Conservation (phyloP, 2,113 vertebrate genomes). For the Gambusia holbrooki region DNA sequence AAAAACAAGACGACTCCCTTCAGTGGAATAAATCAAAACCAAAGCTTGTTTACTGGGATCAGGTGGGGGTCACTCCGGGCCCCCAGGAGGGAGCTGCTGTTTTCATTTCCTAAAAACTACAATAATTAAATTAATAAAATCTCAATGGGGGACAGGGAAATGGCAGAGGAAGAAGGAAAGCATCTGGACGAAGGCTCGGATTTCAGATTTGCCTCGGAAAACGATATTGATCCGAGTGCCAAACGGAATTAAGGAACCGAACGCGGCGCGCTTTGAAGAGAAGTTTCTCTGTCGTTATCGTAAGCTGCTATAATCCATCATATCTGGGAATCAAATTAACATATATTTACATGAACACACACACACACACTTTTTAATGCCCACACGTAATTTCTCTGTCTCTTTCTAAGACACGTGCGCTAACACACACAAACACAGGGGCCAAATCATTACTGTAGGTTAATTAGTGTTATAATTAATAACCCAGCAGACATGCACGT, state of each 20-base stretch:
- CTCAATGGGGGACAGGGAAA: slow-evolving; percentile 24
- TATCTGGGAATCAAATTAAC: slow-evolving; percentile 77
- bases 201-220: slow-evolving; percentile 55
- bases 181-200: slow-evolving; percentile 40
- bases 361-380: slow-evolving; percentile 37
- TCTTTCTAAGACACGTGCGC: slow-evolving; percentile 37
- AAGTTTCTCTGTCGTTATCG: slow-evolving; percentile 74
- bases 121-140: slow-evolving; percentile 27
- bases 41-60: slow-evolving; percentile 3
- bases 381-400: slow-evolving; percentile 43
- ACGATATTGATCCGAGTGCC: slow-evolving; percentile 75
- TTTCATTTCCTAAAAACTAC: slow-evolving; percentile 38
- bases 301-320: slow-evolving; percentile 75
- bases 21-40: slow-evolving; percentile 40
- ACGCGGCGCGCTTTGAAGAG: slow-evolving; percentile 64
- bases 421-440: slow-evolving; percentile 35
- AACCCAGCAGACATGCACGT: slow-evolving; percentile 58
- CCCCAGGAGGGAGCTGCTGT: slow-evolving; percentile 40
- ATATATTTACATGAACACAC: slow-evolving; percentile 70
- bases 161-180: slow-evolving; percentile 56
- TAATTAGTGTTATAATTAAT: slow-evolving; percentile 79
- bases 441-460: slow-evolving; percentile 76
- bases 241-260: slow-evolving; percentile 64
- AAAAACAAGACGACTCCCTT: slow-evolving; percentile 36
- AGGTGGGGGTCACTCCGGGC: not conserved